Conservation (phyloP, 1,140 invertebrate genomes). For the Drosophila nebulosa region DNA sequence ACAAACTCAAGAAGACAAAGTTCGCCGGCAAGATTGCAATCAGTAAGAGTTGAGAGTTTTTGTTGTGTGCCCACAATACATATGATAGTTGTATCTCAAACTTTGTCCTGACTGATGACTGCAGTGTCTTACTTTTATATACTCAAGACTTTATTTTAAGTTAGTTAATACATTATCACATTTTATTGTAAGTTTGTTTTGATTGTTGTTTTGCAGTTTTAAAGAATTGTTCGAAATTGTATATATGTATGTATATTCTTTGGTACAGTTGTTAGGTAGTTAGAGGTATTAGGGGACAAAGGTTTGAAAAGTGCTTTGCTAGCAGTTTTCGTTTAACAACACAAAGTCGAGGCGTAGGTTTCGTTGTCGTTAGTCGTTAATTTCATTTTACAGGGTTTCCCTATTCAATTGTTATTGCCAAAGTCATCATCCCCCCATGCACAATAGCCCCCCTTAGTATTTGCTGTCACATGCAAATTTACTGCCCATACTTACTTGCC, state of each 20-base stretch:
- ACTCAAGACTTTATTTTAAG: background rate
- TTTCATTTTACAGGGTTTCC: conserved; percentile 35
- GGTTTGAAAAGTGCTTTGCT: conserved; percentile 26
- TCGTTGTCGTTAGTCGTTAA: conserved; percentile 23
- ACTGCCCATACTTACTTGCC: conserved; percentile 53
- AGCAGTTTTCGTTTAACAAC: conserved; percentile 17
- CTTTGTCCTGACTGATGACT: background rate
- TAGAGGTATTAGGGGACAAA: background rate
- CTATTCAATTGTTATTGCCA: conserved; percentile 30
- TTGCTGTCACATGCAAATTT: conserved; percentile 76
- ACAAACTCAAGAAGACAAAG: background rate
- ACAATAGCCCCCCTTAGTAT: conserved; percentile 45
- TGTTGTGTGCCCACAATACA: too few species aligned
- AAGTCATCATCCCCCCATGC: conserved; percentile 5
- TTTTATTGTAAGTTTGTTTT: background rate
- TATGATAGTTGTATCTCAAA: background rate
- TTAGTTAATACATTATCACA: background rate
- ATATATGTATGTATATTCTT: too few species aligned
- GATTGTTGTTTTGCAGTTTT: background rate
- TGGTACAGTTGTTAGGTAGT: too few species aligned
- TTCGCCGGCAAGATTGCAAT: background rate
- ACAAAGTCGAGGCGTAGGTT: conserved; percentile 22
- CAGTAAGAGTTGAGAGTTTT: too few species aligned
- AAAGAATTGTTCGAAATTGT: too few species aligned
- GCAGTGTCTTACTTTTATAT: background rate